These are phyloP conservation scores for Aplocera efformata DNA, from an alignment of 2,888 invertebrate species.

Conservation along the genomic window DNA sequence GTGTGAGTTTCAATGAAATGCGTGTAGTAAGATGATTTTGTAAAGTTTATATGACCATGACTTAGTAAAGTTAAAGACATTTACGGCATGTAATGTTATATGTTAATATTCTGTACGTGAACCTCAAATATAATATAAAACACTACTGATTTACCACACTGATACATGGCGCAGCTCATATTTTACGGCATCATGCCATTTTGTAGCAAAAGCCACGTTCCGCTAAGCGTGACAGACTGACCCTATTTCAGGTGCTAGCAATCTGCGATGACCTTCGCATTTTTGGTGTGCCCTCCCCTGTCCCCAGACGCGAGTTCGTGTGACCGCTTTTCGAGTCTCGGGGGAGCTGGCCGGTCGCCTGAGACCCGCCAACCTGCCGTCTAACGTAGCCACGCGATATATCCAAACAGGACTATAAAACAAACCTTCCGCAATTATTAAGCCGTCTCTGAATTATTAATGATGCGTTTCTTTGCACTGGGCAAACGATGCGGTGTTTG, in stretches of 20 bases:
- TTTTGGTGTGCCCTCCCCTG: slow-evolving; percentile 55
- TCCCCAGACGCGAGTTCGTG: slow-evolving; percentile 58
- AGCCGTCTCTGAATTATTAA: slow-evolving; percentile 49
- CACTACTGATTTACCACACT: too few species aligned
- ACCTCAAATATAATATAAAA: too few species aligned
- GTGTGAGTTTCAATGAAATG: too few species aligned
- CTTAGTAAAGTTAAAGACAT: too few species aligned
- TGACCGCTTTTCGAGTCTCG: slow-evolving; percentile 55
- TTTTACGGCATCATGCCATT: slow-evolving; percentile 28
- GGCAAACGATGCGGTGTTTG: slow-evolving; percentile 32
- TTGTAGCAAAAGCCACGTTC: slow-evolving; percentile 64
- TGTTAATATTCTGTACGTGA: too few species aligned
- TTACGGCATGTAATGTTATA: too few species aligned
- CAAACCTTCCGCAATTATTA: slow-evolving; percentile 45
- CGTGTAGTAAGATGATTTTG: too few species aligned
- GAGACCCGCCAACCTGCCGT: slow-evolving; percentile 46
- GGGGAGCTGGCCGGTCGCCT: slow-evolving; percentile 50
- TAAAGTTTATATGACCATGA: too few species aligned
- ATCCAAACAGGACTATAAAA: slow-evolving; percentile 53
- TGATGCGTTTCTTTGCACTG: slow-evolving; percentile 41
- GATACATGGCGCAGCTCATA: too few species aligned
- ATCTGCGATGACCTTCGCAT: slow-evolving; percentile 71
- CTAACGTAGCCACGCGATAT: slow-evolving; percentile 60
- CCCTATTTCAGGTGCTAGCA: slow-evolving; percentile 67
- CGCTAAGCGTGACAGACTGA: slow-evolving; percentile 60